Evolutionary conservation across 2,797 vertebrate genomes (phyloP).

Genomic region (Ctenopoma multispine): DNA sequence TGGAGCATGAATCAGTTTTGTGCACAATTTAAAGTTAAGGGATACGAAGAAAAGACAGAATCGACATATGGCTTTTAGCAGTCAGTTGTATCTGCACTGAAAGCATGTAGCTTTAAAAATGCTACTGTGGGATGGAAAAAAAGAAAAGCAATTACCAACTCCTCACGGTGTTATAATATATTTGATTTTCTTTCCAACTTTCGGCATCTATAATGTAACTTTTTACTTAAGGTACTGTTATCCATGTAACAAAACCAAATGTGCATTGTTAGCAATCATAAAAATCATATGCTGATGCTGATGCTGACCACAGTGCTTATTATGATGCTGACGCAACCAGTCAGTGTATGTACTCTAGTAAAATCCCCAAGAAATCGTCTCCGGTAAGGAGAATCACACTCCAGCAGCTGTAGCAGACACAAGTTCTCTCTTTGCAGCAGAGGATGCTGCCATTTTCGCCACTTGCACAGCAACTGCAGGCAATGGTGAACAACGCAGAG

Average conservation of each 20-base stretch:
- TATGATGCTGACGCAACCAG: constrained; percentile 2
- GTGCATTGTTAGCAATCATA: neutral
- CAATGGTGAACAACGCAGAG: neutral
- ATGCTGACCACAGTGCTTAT: neutral
- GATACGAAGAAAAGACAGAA: no score
- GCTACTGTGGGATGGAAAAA: no score
- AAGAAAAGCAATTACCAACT: no score
- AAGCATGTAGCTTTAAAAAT: no score
- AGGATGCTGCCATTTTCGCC: constrained; percentile 36
- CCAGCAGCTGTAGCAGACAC: constrained; percentile 7
- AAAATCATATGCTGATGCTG: no score
- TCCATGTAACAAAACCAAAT: neutral
- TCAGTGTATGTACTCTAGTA: constrained; percentile 1
- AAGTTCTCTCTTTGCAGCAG: constrained; percentile 9
- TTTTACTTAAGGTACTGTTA: neutral
- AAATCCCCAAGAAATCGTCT: constrained; percentile 10
- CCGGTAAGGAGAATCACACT: no score
- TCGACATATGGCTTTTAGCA: no score
- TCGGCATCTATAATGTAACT: neutral
- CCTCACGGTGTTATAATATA: no score
- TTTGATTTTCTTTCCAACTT: neutral
- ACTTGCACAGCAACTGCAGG: constrained; percentile 25
- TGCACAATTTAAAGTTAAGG: no score
- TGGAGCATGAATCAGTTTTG: no score
- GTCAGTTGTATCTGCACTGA: no score